Base-by-base conservation (phyloP, 2,888 invertebrate genomes). In the Thyatira batis region DNA sequence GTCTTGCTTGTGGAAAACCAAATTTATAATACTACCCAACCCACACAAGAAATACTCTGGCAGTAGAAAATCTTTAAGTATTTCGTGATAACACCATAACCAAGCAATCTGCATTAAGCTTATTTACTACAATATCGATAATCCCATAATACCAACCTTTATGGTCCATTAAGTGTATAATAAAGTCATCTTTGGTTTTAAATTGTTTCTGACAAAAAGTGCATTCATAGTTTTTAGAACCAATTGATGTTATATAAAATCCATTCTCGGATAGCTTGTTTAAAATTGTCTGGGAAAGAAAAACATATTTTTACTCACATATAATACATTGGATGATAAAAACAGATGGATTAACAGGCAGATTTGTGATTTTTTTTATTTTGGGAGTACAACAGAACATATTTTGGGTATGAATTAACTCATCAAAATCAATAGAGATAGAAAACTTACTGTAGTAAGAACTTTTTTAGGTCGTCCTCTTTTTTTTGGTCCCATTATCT, bases 401-500 rank as follows among this genome's bases (percentile, higher is more conserved):
- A n/a, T n/a, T n/a, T n/a, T n/a, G n/a, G n/a, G n/a, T n/a, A n/a
- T n/a, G n/a, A n/a, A n/a, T n/a, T n/a, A n/a, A n/a, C n/a, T n/a
- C n/a, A n/a, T n/a, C n/a, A n/a, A n/a, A n/a, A n/a, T n/a, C n/a
- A n/a, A n/a, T n/a, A n/a, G n/a, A n/a, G n/a, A n/a, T n/a, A n/a
- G n/a, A n/a, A n/a, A n/a, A n/a, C n/a, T 79, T 71, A 89, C 89
- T 67, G 80, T 82, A 5, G 87, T 87, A 54, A 82, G 65, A 48
- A 84, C 58, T 61, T 88, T 87, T 59, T 84, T 89, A 11, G 91
- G 91, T 54, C 91, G 72, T 4, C 92, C 91, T 61, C 88, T 77
- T 61, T 89, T 91, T 63, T 85, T 90, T n/a, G 89, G 87, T 1
- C 87, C 88, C 89, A 89, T 87, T 5, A 90, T 61, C 13, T 89